Evolutionary conservation across 1,140 invertebrate species (phyloP).

Genomic region (Drosophila bipectinata): DNA sequence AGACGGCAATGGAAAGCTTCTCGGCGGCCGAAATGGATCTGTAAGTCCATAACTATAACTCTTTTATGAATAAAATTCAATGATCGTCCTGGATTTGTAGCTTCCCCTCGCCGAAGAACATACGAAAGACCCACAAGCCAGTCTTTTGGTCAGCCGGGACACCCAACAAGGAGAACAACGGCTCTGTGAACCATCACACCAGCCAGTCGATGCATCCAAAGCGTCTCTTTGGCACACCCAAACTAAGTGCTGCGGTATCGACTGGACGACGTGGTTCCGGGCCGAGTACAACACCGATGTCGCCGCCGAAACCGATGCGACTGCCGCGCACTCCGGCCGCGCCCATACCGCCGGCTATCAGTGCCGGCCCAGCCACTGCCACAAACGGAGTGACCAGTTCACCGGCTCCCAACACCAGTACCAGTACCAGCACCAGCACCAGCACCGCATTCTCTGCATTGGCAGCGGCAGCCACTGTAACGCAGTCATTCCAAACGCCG

Average conservation of each 20-base stretch:
- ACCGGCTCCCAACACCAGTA: background rate
- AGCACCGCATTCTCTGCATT: background rate
- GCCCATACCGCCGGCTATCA: background rate
- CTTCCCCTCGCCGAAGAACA: slow-evolving; percentile 53
- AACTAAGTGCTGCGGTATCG: slow-evolving; percentile 12
- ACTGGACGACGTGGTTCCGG: slow-evolving; percentile 17
- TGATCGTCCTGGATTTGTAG: no score
- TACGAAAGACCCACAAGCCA: slow-evolving; percentile 42
- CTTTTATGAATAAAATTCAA: no score
- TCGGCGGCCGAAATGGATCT: slow-evolving; percentile 85
- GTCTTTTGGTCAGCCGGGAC: background rate
- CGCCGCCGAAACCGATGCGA: slow-evolving; percentile 20
- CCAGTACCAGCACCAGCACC: background rate
- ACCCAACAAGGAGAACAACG: background rate
- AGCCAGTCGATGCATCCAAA: slow-evolving; percentile 22
- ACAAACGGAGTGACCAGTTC: background rate
- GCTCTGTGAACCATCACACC: background rate
- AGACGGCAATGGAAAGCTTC: slow-evolving; percentile 86
- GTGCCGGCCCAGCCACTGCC: background rate
- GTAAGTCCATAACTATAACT: slow-evolving; percentile 74
- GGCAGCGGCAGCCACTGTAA: slow-evolving; percentile 8
- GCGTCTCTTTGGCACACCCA: slow-evolving; percentile 37
- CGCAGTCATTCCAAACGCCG: slow-evolving; percentile 58
- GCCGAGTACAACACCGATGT: slow-evolving; percentile 2
- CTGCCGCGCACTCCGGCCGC: slow-evolving; percentile 1